Evolutionary conservation across 1,140 invertebrate species (phyloP).

Genomic region (Eulimnadia texana): DNA sequence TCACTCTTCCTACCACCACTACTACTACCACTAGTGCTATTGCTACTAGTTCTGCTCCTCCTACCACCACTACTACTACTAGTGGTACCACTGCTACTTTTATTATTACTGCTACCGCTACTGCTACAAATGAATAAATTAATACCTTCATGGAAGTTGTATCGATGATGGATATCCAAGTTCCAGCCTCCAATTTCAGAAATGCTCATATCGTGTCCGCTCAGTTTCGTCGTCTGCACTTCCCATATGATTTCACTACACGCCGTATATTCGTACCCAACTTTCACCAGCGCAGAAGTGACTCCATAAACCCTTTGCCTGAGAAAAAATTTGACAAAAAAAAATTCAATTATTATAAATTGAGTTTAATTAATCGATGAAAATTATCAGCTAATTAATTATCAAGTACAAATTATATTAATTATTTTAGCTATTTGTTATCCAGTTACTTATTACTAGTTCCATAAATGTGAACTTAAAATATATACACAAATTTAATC

Average conservation of each 20-base stretch:
- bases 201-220: slow-evolving; percentile 94
- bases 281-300: slow-evolving; percentile 58
- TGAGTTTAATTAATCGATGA: neutral
- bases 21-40: too few species aligned
- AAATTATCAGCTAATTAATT: too few species aligned
- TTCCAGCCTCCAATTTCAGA: slow-evolving; percentile 96
- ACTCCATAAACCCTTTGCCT: slow-evolving; percentile 54
- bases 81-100: too few species aligned
- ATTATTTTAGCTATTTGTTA: too few species aligned
- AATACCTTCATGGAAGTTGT: slow-evolving; percentile 94
- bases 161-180: slow-evolving; percentile 92
- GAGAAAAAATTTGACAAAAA: neutral
- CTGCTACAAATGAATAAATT: too few species aligned
- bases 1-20: too few species aligned
- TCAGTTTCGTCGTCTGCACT: slow-evolving; percentile 76
- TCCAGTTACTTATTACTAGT: too few species aligned
- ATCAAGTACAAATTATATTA: too few species aligned
- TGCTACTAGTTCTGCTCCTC: too few species aligned
- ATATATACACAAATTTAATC: neutral
- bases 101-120: too few species aligned
- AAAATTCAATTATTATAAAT: neutral
- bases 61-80: too few species aligned
- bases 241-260: slow-evolving; percentile 75
- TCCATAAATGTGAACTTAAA: too few species aligned
- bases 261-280: slow-evolving; percentile 86